Base-by-base conservation (phyloP, 2,113 vertebrate species). In the Cardinalis cardinalis region DNA sequence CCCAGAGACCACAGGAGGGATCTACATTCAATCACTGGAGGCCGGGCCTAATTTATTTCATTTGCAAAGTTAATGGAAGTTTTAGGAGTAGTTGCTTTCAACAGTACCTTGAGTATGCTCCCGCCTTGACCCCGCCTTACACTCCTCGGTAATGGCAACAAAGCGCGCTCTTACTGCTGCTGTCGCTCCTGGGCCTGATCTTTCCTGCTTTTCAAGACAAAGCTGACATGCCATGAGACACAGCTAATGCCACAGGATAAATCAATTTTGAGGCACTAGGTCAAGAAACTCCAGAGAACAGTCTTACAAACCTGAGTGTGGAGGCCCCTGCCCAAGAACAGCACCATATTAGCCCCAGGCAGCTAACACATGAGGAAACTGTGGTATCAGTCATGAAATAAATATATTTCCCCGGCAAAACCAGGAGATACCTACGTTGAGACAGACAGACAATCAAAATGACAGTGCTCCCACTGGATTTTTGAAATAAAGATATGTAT, bases 381-480 rank as follows among this genome's bases (percentile, higher is more conserved):
- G 51, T 25, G 12, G 12, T 49, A 87, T 49, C 41, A 61, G 7
- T 65, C 74, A 82, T 69, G 24, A 82, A 92, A 92, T 51, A 87
- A 87, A 82, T 65, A 41, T 16, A 82, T 31, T 53, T 82, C 70
- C 76, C 40, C 31, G 14, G 83, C 48, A 68, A 93, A 93, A 87
- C 36, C 4, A 1, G 68, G 51, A 79, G 41, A 73, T 73, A 91
- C 38, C 34, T 53, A 31, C 31, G 68, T 85, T 3, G 31, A 74
- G 55, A 85, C 32, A 87, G 29, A 65, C 88, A 86, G 29, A 69
- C 90, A 88, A 84, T 65, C 66, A 91, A 76, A 93, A 79, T 38
- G 12, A 90, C 1, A 5, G 58, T 49, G 44, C 38, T 87, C 70
- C 63, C 53, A 53, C 14, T 6, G 40, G 60, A 89, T 48, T 77